Percentiles rank a stretch among this genome's conserved stretches.
Evolutionary conservation across 2,888 invertebrate species (phyloP).

Genomic region (Syrista parreyssii): DNA sequence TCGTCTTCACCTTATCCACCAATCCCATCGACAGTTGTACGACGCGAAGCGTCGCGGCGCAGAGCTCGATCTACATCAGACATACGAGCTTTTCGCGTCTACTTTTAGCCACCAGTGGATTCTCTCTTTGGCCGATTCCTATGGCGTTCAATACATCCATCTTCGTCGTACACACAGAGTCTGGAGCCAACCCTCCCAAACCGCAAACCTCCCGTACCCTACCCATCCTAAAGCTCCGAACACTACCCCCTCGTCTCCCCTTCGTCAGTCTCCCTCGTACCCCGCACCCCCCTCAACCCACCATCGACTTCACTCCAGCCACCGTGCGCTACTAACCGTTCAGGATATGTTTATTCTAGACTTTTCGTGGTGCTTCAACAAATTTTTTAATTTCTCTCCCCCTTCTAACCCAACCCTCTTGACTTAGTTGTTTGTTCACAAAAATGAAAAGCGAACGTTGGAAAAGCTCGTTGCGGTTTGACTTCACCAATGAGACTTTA

Average conservation of each 20-base stretch:
- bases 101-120: slow-evolving; percentile 41
- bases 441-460: not conserved
- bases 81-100: slow-evolving; percentile 29
- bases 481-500: not conserved
- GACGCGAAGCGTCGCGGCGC: not conserved
- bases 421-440: not conserved
- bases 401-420: slow-evolving; percentile 5
- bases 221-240: slow-evolving; percentile 18
- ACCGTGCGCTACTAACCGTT: slow-evolving; percentile 54
- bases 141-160: slow-evolving; percentile 16
- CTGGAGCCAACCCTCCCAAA: slow-evolving; percentile 51
- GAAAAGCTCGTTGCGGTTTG: not conserved
- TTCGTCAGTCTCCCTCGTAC: slow-evolving; percentile 26
- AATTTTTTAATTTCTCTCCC: slow-evolving; percentile 50
- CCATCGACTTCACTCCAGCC: not conserved
- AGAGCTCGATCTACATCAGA: slow-evolving; percentile 16
- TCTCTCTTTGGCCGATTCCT: slow-evolving; percentile 3
- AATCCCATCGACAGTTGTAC: not conserved
- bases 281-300: slow-evolving; percentile 20
- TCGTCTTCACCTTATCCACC: not conserved
- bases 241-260: slow-evolving; percentile 3
- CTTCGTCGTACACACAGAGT: slow-evolving; percentile 40
- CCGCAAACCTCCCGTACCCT: slow-evolving; percentile 51
- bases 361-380: slow-evolving; percentile 46
- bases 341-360: slow-evolving; percentile 58